These are phyloP conservation scores for Drosophila leonis DNA, from an alignment of 2,888 invertebrate genomes.

Conservation along the genomic window DNA sequence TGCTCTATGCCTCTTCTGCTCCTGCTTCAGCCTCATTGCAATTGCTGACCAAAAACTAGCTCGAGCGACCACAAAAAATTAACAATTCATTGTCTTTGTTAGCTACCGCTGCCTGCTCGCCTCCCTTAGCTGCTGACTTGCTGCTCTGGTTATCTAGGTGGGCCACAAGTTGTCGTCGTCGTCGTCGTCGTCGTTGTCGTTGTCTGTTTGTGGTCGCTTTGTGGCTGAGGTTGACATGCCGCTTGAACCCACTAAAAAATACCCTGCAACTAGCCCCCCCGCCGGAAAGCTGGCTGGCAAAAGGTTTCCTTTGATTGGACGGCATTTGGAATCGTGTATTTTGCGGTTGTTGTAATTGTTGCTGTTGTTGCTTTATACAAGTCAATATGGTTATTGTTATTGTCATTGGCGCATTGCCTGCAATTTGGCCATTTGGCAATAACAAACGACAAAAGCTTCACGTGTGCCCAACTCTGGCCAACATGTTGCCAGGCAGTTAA, in stretches of 20 bases:
- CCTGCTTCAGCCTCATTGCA: background rate
- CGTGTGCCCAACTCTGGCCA: constrained; percentile 62
- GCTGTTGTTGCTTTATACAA: constrained; percentile 56
- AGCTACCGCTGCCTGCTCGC: constrained; percentile 1
- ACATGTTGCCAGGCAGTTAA: constrained; percentile 77
- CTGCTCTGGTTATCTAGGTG: constrained; percentile 61
- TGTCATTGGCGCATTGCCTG: constrained; percentile 69
- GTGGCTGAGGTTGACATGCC: constrained; percentile 56
- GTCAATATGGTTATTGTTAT: constrained; percentile 78
- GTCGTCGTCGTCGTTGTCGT: constrained; percentile 23
- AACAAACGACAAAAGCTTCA: constrained; percentile 41
- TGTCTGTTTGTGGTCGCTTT: constrained; percentile 51
- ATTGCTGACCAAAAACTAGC: constrained; percentile 24
- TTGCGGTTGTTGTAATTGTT: constrained; percentile 32
- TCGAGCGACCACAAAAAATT: constrained; percentile 53
- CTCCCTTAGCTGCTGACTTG: background rate
- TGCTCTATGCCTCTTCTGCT: background rate
- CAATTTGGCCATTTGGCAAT: constrained; percentile 64
- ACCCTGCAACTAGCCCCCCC: background rate
- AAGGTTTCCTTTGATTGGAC: constrained; percentile 47
- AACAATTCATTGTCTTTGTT: constrained; percentile 70
- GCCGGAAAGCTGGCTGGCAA: background rate
- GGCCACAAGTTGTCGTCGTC: constrained; percentile 53
- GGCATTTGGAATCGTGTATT: constrained; percentile 31
- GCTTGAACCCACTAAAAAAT: constrained; percentile 48